Evolutionary conservation across 2,888 invertebrate species (phyloP), one percentile per base, ranked within the genome.

Genomic region (Petrolisthes manimaculis): DNA sequence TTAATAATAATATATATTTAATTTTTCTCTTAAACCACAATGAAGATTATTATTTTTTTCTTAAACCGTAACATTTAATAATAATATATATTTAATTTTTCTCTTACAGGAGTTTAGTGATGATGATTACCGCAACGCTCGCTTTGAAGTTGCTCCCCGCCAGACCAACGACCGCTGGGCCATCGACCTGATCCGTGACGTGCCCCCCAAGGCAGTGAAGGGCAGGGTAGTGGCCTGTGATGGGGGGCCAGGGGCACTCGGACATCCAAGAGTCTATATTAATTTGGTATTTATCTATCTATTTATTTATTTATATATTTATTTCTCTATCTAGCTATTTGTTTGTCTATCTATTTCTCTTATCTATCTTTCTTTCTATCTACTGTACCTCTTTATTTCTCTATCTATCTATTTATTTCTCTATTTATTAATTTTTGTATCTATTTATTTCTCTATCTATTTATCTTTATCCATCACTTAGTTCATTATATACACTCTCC

Each of bases 181-280:
- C 74, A 95, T 98, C 89, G 95, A 98, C 91, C 94, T 99, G 91
- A 96, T 99, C 92, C 96, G 95, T 84, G 95, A 97, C 92, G 95
- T 96, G 86, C 97, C 98, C 77, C 97, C 98, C 3, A 95, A 95
- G 91, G 94, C 95, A 91, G 95, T 95, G 86, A 95, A 95, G 69
- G 95, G 96, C 91, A 95, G 97, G 91, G 95, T 97, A 90, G 97
- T 98, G 0, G 96, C 95, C 94, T 99, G 99, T 93, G 97, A 99
- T 94, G 99, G 99, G 85, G 99, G 99, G 90, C 96, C 97, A 93
- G 98, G 98, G 4, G 96, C 98, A 0, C 95, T 97, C 79, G 99
- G 99, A 12, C 99, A 99, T 93, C 99, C 99, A 8, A 97, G 97
- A 94, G 97, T 99, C 88, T 99, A 96, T 93, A 99, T 99, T 90